Evolutionary conservation across 2,113 vertebrate species (phyloP), one percentile per base, ranked within the genome.

Genomic region (Tupaia tana): DNA sequence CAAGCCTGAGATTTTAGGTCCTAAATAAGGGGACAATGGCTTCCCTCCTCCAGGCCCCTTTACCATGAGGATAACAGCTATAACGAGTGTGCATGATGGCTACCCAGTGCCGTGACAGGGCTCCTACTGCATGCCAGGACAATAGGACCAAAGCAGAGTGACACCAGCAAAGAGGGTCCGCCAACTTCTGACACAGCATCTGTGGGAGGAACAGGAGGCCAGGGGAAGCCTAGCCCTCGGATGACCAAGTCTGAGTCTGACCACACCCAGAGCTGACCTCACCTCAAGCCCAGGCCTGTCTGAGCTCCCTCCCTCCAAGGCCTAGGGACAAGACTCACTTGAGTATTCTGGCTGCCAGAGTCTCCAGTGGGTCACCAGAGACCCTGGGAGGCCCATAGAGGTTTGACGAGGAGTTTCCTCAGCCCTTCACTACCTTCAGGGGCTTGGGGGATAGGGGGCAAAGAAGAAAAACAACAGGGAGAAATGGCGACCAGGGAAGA

Each of bases 401-500:
- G 22, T 52, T 73, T 19, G 56, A 56, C 58, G 34, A 59, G 54
- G 25, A 3, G 29, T 16, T 79, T 54, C 70, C 59, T 34, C 16
- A 12, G 58, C 34, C 6, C 43, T 63, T 31, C 27, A 20, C 8
- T 7, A 22, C 75, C 27, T 71, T 10, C 15, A 18, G 29, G 22
- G 16, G 29, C 6, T 52, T 31, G 13, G 6, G 14, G 12, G 2
- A 31, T 43, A 54, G 6, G 27, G 19, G 6, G 27, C 10, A 20
- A 34, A 54, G 66, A 70, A 89, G 63, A 61, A 86, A 22, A 74
- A 71, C 27, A 27, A 25, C 20, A 24, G 27, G n/a, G 88, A 25
- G 63, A 69, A 43, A 59, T 43, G 43, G 67, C 64, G 43, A 29
- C 22, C 69, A 95, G 95, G 43, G 92, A 61, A 80, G 16, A 67